phyloP scores from a whole-genome alignment of 35 echinoderm and acorn worm genomes.

The Holothuria glaberrima region DNA sequence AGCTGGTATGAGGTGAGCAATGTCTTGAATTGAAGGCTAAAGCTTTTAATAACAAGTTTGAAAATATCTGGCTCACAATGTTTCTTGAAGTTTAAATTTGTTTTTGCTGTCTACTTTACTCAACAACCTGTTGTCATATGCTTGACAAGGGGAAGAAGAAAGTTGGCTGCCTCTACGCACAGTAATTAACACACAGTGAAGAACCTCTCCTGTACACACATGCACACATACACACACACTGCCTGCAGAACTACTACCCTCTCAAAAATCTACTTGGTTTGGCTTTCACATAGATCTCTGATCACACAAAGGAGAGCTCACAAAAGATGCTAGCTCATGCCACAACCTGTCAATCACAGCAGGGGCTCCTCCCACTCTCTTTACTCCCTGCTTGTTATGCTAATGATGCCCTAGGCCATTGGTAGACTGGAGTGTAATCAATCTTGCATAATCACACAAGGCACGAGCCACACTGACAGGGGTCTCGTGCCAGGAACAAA shows the following conservation, averaged over 20 bases:
- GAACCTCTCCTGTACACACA: no score
- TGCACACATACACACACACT: no score
- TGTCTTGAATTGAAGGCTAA: no score
- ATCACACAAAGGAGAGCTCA: slow-evolving; percentile 58
- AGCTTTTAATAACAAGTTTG: no score
- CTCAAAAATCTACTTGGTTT: not conserved
- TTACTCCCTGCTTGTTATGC: slow-evolving; percentile 44
- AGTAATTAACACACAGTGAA: no score
- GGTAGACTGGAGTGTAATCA: slow-evolving; percentile 50
- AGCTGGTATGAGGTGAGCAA: no score
- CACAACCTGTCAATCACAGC: slow-evolving; percentile 28
- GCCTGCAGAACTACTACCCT: slow-evolving; percentile 4
- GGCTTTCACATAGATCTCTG: not conserved
- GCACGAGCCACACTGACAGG: slow-evolving; percentile 58
- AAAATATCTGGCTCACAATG: no score
- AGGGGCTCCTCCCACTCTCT: slow-evolving; percentile 39
- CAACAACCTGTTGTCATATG: slow-evolving; percentile 51
- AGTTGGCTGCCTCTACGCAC: no score
- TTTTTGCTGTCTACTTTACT: not conserved
- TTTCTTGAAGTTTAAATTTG: no score
- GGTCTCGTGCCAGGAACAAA: slow-evolving; percentile 57
- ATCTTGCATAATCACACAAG: slow-evolving; percentile 55
- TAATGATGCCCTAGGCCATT: slow-evolving; percentile 64
- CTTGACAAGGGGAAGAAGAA: slow-evolving; percentile 33
- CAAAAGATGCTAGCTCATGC: slow-evolving; percentile 62